Base-by-base conservation (phyloP, 2,888 invertebrate species). In the Isotomurus palustris region DNA sequence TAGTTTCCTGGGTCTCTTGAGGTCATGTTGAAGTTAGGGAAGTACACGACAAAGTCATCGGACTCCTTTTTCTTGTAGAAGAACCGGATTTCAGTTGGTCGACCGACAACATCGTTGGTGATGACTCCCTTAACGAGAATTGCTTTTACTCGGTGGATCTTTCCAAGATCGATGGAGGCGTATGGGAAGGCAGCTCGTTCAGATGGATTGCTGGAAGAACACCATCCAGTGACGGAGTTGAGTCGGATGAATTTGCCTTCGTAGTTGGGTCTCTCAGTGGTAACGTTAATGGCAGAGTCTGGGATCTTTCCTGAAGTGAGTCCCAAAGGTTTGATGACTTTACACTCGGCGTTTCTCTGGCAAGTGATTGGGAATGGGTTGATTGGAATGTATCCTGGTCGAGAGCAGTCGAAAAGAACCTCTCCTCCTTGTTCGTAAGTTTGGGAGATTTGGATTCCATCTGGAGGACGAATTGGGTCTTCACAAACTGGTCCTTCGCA, bases 401-500 rank as follows among this genome's bases (percentile, higher is more conserved):
- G 81, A 55, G 86, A 86, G 74, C 95, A 96, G 3, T 87, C 87
- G 72, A 95, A 96, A 53, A 85, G 81, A 1, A 95, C 91, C 77
- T 93, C 89, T 0, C 94, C 91, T 19, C 93, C 85, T 75, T 80
- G 78, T 71, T 81, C 81, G 62, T 81, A 81, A 41, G 79, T 80
- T n/a, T 74, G 73, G 41, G 94, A 83, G 36, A 88, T 77, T 78
- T 95, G 94, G 65, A 82, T 81, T 22, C 95, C 95, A 76, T 95
- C 95, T 60, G 90, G 87, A 0, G 95, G 95, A 72, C 91, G 83
- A 1, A 94, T 92, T 0, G 95, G 95, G 76, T 96, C 95, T 75
- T 91, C 89, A 75, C 95, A 95, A 1, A 95, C 94, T 2, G 95
- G 95, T 21, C 95, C 96, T 79, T 95, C 94, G 73, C 97, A 97